Percentiles rank a stretch among this genome's conserved stretches.
Evolutionary conservation across 2,113 vertebrate genomes (phyloP).

Genomic region (Melanostigma gelatinosum): DNA sequence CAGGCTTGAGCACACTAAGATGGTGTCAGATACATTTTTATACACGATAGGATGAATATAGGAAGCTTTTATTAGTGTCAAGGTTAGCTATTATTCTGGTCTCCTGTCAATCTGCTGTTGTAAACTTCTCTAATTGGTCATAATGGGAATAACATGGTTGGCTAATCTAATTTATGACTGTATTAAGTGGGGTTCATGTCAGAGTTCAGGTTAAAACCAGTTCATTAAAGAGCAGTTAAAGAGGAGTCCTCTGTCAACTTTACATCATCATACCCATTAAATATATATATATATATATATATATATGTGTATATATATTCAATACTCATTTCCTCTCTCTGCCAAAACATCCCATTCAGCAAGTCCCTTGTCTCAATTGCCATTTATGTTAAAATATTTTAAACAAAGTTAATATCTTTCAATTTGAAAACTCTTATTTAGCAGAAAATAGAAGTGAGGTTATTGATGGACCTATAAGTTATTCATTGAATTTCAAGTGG

Average conservation of each 20-base stretch:
- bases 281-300: neutral
- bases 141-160: conserved; percentile 44
- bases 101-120: conserved; percentile 14
- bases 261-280: neutral
- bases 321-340: neutral
- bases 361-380: neutral
- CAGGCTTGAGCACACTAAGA: neutral
- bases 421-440: neutral
- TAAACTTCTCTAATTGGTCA: conserved; percentile 52
- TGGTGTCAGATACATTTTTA: conserved; percentile 32
- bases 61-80: conserved; percentile 22
- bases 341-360: neutral
- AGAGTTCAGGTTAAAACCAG: conserved; percentile 45
- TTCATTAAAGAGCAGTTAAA: conserved; percentile 57
- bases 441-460: conserved; percentile 1
- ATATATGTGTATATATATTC: neutral
- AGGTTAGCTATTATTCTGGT: conserved; percentile 5
- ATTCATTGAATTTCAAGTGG: conserved; percentile 65
- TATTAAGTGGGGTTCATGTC: conserved; percentile 35
- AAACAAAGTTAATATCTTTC: conserved; percentile 15
- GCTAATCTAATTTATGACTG: conserved; percentile 43
- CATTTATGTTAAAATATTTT: conserved; percentile 25
- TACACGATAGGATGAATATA: conserved; percentile 16
- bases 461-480: conserved; percentile 52
- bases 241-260: conserved; percentile 18